A percentile compares a stretch with the other conserved stretches of the same genome.
These are phyloP conservation scores for Microdon myrmicae DNA, from an alignment of 2,888 invertebrate species.

Conservation along the genomic window DNA sequence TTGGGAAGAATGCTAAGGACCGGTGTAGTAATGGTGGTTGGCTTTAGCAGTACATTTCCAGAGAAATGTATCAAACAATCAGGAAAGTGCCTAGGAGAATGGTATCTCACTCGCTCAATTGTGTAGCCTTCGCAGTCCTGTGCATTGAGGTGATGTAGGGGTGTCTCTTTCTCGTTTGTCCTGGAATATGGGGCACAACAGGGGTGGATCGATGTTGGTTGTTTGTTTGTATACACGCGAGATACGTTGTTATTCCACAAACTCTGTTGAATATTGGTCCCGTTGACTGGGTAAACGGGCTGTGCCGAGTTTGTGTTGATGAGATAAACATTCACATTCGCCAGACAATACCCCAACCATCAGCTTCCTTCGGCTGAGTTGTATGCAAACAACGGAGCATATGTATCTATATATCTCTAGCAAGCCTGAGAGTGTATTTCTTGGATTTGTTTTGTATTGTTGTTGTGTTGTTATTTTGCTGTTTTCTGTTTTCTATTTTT, in stretches of 20 bases:
- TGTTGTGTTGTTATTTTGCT: too few relatives aligned
- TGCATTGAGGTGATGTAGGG: too few relatives aligned
- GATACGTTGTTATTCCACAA: conserved; percentile 45
- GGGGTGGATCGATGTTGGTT: conserved; percentile 32
- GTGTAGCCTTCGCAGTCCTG: too few relatives aligned
- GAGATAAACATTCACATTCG: conserved; percentile 41
- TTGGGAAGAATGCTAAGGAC: too few relatives aligned
- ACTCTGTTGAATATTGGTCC: conserved; percentile 46
- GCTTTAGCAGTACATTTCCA: too few relatives aligned
- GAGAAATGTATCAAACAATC: too few relatives aligned
- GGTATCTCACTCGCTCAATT: too few relatives aligned
- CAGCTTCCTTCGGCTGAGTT: too few relatives aligned
- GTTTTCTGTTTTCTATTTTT: conserved; percentile 47
- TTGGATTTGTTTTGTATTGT: conserved; percentile 47
- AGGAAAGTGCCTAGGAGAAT: too few relatives aligned
- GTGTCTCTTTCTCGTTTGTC: too few relatives aligned
- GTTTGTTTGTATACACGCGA: conserved; percentile 47
- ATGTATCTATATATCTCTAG: conserved; percentile 1
- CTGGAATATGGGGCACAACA: neutral
- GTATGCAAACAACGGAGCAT: neutral
- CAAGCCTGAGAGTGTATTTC: conserved; percentile 29
- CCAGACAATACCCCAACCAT: too few relatives aligned
- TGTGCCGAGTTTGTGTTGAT: conserved; percentile 16
- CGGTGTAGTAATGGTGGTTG: too few relatives aligned
- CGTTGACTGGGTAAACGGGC: conserved; percentile 12